These are phyloP conservation scores for Drosophila fuyamai DNA, from an alignment of 1,140 invertebrate species.

Conservation along the genomic window DNA sequence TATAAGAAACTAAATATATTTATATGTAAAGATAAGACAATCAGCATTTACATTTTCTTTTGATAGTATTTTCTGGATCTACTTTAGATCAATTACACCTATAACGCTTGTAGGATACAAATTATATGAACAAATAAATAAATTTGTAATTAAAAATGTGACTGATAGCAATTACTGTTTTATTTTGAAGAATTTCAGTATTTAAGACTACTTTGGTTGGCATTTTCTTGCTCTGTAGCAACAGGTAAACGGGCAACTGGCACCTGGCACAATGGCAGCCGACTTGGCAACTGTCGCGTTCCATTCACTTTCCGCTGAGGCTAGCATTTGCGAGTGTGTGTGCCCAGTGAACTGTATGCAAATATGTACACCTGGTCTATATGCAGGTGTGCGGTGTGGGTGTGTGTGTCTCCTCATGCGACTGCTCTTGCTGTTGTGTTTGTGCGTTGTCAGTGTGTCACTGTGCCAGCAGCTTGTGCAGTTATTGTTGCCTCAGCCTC, in stretches of 20 bases:
- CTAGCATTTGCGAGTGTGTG: slow-evolving; percentile 55
- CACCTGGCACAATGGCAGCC: slow-evolving; percentile 62
- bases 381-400: slow-evolving; percentile 35
- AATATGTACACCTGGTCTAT: slow-evolving; percentile 70
- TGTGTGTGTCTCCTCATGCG: slow-evolving; percentile 9
- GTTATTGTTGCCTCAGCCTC: slow-evolving; percentile 57
- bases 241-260: slow-evolving; percentile 42
- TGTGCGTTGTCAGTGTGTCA: slow-evolving; percentile 73
- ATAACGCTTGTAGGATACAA: too few species aligned
- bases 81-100: too few species aligned
- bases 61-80: too few species aligned
- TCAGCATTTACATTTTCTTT: too few species aligned
- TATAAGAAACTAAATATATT: too few species aligned
- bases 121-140: too few species aligned
- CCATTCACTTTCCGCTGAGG: slow-evolving; percentile 71
- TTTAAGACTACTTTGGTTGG: slow-evolving; percentile 4
- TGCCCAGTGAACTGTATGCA: slow-evolving; percentile 76
- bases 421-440: slow-evolving; percentile 25
- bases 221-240: slow-evolving; percentile 36
- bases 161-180: too few species aligned
- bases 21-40: too few species aligned
- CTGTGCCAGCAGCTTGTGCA: slow-evolving; percentile 66
- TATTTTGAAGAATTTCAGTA: not conserved
- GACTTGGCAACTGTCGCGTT: slow-evolving; percentile 54
- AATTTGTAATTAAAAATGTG: too few species aligned